A percentile compares a stretch with the other conserved stretches of the same genome.
Conservation (phyloP, 2,797 vertebrate genomes). For the Thalassophryne amazonica region DNA sequence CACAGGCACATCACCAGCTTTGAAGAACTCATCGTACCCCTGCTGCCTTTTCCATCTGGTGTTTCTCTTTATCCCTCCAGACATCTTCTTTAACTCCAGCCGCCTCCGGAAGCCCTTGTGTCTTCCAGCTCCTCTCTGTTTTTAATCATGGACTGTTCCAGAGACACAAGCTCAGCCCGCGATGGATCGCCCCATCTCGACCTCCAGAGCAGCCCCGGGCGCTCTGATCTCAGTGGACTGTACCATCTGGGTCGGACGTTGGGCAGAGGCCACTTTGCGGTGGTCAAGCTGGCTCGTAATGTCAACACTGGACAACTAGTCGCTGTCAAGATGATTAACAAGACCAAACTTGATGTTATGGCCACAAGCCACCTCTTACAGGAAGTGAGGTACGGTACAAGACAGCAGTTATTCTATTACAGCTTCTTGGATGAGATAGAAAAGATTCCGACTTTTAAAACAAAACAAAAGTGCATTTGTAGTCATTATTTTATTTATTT, state of each 20-base stretch:
- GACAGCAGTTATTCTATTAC: not conserved
- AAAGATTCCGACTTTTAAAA: not conserved
- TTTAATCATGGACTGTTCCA: conserved; percentile 58
- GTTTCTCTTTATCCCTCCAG: not conserved
- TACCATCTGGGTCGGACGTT: conserved; percentile 86
- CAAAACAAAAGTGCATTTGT: not conserved
- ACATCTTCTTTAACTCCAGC: not conserved
- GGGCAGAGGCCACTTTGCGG: conserved; percentile 87
- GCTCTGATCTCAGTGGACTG: conserved; percentile 78
- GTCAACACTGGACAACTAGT: conserved; percentile 86
- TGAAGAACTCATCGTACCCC: conserved; percentile 25
- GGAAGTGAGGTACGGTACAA: conserved; percentile 78
- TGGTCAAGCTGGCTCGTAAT: conserved; percentile 86
- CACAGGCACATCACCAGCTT: conserved; percentile 27
- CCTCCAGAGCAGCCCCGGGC: conserved; percentile 21
- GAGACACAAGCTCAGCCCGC: not conserved
- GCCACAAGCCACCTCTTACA: conserved; percentile 85
- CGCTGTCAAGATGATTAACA: conserved; percentile 90
- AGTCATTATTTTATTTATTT: not conserved
- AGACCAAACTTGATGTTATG: conserved; percentile 83
- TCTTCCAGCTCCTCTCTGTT: not conserved
- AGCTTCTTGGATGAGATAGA: not conserved
- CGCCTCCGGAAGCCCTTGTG: not conserved
- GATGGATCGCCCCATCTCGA: conserved; percentile 13
- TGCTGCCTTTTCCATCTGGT: conserved; percentile 8